Evolutionary conservation across 2,113 vertebrate species (phyloP).

Genomic region (Petaurus breviceps): DNA sequence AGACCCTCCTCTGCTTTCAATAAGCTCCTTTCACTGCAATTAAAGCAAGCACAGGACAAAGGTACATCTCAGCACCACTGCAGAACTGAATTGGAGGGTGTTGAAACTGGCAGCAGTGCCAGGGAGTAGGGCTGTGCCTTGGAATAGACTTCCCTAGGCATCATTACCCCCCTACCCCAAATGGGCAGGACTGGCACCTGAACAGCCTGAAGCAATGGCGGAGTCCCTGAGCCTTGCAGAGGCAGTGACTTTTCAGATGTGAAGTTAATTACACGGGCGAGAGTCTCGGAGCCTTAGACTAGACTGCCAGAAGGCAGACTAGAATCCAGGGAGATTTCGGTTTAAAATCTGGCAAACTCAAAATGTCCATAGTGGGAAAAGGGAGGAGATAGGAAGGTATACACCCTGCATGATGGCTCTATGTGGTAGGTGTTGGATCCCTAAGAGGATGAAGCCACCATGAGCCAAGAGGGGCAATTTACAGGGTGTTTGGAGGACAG

Average conservation of each 20-base stretch:
- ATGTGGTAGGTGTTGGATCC: not conserved
- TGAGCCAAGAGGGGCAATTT: not conserved
- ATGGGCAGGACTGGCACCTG: constrained; percentile 11
- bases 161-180: constrained; percentile 42
- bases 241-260: constrained; percentile 70
- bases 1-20: constrained; percentile 36
- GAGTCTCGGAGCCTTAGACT: not conserved
- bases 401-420: no score
- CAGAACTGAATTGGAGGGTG: accelerated
- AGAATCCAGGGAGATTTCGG: constrained; percentile 12
- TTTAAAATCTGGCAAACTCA: constrained; percentile 42
- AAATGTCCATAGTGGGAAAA: constrained; percentile 12
- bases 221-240: constrained; percentile 57
- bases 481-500: not conserved
- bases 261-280: constrained; percentile 73
- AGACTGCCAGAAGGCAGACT: constrained; percentile 47
- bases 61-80: not conserved
- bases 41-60: constrained; percentile 49
- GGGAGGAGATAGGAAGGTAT: accelerated
- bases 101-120: not conserved
- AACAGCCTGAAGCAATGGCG: constrained; percentile 49
- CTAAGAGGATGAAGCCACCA: not conserved
- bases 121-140: not conserved
- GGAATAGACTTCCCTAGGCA: constrained; percentile 46
- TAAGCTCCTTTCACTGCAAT: constrained; percentile 46